Base-by-base conservation (phyloP, 2,888 invertebrate genomes). In the Agrotis segetum region DNA sequence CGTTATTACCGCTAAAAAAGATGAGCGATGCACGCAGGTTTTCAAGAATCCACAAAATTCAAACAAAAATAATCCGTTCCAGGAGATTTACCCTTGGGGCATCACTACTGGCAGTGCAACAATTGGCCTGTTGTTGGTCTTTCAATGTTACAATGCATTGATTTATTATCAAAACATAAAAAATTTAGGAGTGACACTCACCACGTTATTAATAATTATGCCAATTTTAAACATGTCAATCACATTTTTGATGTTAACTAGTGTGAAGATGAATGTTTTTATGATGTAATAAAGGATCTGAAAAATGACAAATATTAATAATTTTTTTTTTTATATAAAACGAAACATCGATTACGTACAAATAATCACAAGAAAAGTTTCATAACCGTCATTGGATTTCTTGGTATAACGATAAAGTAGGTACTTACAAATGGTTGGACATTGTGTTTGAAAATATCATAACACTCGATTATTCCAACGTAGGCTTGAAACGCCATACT, bases 381-480 rank as follows among this genome's bases (percentile, higher is more conserved):
- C 16, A 53, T 40, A 24, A 7, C 7, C 16, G 1, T 24, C 7
- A 21, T 21, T 21, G 21, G 14, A 1, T 52, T 52, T 52, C 21
- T n/a, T 7, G 11, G 11, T n/a, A 17, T 5, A 50, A 4, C 50
- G 21, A 52, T 14, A 29, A 61, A n/a, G 3, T n/a, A n/a, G n/a
- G n/a, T 55, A 56, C 67, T 66, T 46, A 69, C 66, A 1, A 34
- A 64, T 16, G 61, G 56, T 29, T 67, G 75, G 29, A 64, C 69
- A 52, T 68, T 47, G 0, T 40, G 7, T 61, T 61, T 65, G 5
- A 65, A 66, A 16, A 58, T 58, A 14, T 69, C 16, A 49, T 61
- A 80, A 50, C 79, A 75, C 17, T 64, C n/a, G 13, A 79, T 24
- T 19, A 79, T 75, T 55, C 69, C 40, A 19, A n/a, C 13, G 19